Percentiles rank a stretch among this genome's conserved stretches.
phyloP scores from a whole-genome alignment of 2,113 vertebrate genomes.

The Recurvirostra avosetta region DNA sequence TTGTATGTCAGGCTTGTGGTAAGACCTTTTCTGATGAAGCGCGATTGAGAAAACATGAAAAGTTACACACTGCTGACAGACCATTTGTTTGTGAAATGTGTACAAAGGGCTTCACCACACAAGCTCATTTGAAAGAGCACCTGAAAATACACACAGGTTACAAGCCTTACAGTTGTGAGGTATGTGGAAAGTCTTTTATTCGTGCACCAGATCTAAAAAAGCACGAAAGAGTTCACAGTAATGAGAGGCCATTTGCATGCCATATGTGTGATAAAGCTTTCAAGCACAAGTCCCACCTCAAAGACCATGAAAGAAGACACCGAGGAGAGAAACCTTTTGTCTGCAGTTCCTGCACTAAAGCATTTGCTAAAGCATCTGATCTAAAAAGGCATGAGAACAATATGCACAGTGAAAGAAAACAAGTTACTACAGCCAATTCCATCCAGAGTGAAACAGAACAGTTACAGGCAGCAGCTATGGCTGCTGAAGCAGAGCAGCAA shows the following conservation, averaged over 20 bases:
- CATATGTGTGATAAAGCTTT: constrained; percentile 99
- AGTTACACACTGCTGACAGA: constrained; percentile 92
- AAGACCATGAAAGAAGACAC: constrained; percentile 96
- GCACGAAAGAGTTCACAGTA: constrained; percentile 96
- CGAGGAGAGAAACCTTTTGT: constrained; percentile 96
- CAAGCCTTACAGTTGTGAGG: constrained; percentile 96
- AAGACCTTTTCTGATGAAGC: constrained; percentile 93
- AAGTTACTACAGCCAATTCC: constrained; percentile 84
- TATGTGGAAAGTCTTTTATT: constrained; percentile 97
- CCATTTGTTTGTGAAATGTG: constrained; percentile 98
- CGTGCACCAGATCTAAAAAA: constrained; percentile 95
- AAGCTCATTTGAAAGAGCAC: constrained; percentile 97
- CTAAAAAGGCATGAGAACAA: constrained; percentile 99
- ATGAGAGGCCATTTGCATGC: constrained; percentile 94
- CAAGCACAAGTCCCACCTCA: constrained; percentile 99
- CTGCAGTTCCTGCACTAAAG: constrained; percentile 96
- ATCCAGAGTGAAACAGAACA: constrained; percentile 90
- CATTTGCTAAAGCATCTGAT: constrained; percentile 98
- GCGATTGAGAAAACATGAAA: constrained; percentile 90
- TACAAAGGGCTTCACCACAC: constrained; percentile 96
- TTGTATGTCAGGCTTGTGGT: constrained; percentile 87
- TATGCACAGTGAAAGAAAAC: constrained; percentile 98
- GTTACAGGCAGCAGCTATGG: constrained; percentile 86
- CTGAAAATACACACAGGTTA: constrained; percentile 98
- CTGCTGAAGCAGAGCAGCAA: constrained; percentile 87